Evolutionary conservation across 1,140 invertebrate species (phyloP).

Genomic region (Proctacanthus coquilletti): DNA sequence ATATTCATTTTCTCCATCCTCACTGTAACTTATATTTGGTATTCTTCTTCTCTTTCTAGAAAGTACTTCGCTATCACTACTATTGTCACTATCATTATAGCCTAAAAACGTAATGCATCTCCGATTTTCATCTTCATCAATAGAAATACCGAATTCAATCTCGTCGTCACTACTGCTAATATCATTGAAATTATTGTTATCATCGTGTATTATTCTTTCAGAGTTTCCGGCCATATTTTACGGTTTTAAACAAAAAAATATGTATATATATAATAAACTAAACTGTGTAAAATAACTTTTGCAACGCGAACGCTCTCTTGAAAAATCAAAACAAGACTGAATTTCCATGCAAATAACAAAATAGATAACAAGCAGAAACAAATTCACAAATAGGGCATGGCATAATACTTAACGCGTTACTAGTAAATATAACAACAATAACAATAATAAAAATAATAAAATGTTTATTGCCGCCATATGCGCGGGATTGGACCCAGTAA

Average conservation of each 20-base stretch:
- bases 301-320: no score
- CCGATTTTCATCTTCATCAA: conserved; percentile 1
- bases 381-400: not conserved
- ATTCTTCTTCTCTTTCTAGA: not conserved
- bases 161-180: not conserved
- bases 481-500: not conserved
- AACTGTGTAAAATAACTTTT: not conserved
- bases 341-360: not conserved
- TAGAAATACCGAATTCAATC: not conserved
- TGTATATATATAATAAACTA: not conserved
- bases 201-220: not conserved
- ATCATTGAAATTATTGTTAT: not conserved
- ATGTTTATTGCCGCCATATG: not conserved
- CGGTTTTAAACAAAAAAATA: not conserved
- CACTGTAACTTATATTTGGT: conserved; percentile 3
- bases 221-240: not conserved
- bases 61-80: conserved; percentile 2
- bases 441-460: conserved; percentile 1
- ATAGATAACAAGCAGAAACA: not conserved
- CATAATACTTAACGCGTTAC: not conserved
- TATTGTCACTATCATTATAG: conserved; percentile 2
- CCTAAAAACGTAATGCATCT: not conserved
- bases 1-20: not conserved
- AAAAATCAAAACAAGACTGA: not conserved
- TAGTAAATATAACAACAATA: not conserved